These are phyloP conservation scores for Copidosoma floridanum DNA, from an alignment of 1,140 invertebrate species.

Conservation along the genomic window DNA sequence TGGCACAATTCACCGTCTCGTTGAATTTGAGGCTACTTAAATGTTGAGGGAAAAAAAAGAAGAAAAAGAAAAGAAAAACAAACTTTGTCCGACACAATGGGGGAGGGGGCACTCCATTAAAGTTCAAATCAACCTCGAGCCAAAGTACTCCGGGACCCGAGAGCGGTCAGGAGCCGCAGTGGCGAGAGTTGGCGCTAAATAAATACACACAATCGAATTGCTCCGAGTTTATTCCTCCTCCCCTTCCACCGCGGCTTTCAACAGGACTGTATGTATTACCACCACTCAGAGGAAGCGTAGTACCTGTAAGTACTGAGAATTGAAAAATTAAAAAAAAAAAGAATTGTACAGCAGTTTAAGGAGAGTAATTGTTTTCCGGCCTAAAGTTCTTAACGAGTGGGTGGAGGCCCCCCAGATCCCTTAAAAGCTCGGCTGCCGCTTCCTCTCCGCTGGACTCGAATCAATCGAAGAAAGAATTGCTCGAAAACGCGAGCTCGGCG, in stretches of 20 bases:
- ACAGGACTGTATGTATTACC: too few relatives aligned
- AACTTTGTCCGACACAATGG: neutral
- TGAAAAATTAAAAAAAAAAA: neutral
- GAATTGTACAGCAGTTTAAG: conserved; percentile 3
- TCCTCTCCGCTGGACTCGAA: conserved; percentile 18
- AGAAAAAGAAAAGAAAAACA: too few relatives aligned
- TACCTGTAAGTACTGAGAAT: too few relatives aligned
- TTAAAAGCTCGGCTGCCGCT: neutral
- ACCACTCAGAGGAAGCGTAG: too few relatives aligned
- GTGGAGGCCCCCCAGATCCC: conserved; percentile 14
- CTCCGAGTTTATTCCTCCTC: conserved; percentile 24
- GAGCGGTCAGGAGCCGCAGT: conserved; percentile 10
- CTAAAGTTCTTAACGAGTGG: conserved; percentile 43
- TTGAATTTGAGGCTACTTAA: too few relatives aligned
- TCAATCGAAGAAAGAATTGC: too few relatives aligned
- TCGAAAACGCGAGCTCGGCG: too few relatives aligned
- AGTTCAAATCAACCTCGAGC: conserved; percentile 8
- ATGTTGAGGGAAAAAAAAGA: too few relatives aligned
- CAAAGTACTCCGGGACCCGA: neutral
- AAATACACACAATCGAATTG: conserved; percentile 39
- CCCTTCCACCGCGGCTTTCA: too few relatives aligned
- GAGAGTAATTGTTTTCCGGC: conserved; percentile 15
- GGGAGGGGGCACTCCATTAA: conserved; percentile 9
- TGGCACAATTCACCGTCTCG: too few relatives aligned
- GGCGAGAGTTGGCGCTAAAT: conserved; percentile 42